Evolutionary conservation across 2,888 invertebrate genomes (phyloP), one percentile per base, ranked within the genome.

Genomic region (Crossocerus cetratus): DNA sequence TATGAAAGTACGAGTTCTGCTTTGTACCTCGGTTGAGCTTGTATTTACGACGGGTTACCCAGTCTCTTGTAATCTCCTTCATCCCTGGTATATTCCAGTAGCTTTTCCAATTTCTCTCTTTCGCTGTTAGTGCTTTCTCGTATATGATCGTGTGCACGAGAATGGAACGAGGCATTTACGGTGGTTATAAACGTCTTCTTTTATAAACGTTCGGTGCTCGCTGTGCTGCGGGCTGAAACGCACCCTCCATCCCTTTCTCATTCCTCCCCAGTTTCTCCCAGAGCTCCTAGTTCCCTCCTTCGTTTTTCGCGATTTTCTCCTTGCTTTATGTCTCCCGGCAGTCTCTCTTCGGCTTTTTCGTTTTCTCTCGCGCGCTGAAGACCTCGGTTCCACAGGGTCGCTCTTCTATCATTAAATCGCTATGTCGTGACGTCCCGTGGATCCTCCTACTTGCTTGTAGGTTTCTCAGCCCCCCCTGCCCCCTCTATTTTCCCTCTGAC

Each of bases 101-200:
- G 59, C 43, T 43, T 42, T 53, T 4, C 20, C 57, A 14, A 22
- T 70, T 58, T 63, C 59, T 66, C 58, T 56, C 58, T 57, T 63
- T 49, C 45, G 58, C 65, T 23, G 32, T 66, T 61, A 69, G 67
- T 75, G 76, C 65, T 60, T 53, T 53, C 61, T n/a, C 65, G 73
- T 78, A 83, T 80, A 81, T 79, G 83, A 83, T 81, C 84, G 78
- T 61, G 42, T 49, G 32, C 32, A 43, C 21, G 54, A 2, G 54
- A 20, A 53, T 20, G 20, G 32, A 2, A 32, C 55, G 44, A 49
- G 82, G 86, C 86, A 87, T 89, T 89, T 89, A 89, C 84, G 84
- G 80, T 77, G 85, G 87, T 83, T 86, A 84, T 87, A 88, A 88
- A 88, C 78, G 87, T 87, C 86, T 80, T 71, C 77, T 75, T 80